A percentile compares a stretch with the other conserved stretches of the same genome.
phyloP scores from a whole-genome alignment of 2,113 vertebrate species.

The Sapajus apella region DNA sequence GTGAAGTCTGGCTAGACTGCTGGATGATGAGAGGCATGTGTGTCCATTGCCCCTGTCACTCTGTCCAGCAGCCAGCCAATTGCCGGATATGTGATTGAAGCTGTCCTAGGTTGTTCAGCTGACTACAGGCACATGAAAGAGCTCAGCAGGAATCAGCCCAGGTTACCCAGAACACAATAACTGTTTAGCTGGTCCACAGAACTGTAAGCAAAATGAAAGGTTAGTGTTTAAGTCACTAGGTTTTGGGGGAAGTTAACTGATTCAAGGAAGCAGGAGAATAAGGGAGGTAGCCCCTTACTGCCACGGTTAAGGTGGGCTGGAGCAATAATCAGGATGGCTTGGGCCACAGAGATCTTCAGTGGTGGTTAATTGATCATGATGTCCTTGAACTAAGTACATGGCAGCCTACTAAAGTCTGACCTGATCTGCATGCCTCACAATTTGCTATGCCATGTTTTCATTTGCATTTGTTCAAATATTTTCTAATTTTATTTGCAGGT shows the following conservation, averaged over 20 bases:
- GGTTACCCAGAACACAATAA: background rate
- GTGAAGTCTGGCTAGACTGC: background rate
- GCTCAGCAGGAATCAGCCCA: background rate
- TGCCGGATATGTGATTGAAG: background rate
- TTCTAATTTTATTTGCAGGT: background rate
- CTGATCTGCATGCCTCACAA: background rate
- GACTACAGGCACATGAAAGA: background rate
- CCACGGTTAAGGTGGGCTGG: background rate
- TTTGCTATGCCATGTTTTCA: background rate
- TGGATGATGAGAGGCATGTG: background rate
- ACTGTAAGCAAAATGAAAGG: background rate
- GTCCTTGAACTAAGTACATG: background rate
- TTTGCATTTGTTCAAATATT: background rate
- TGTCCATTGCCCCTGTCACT: background rate
- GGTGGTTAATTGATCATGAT: background rate
- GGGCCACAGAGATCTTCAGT: background rate
- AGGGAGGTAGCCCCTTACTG: background rate
- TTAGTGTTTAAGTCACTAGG: background rate
- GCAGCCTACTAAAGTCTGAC: background rate
- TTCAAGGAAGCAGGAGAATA: background rate
- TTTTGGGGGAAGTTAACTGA: background rate
- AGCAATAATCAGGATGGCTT: background rate
- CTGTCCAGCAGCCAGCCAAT: background rate
- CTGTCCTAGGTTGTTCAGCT: background rate
- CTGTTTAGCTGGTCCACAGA: background rate